Evolutionary conservation across 2,113 vertebrate species (phyloP), one percentile per base, ranked within the genome.

Genomic region (Odontophorus gujanensis): DNA sequence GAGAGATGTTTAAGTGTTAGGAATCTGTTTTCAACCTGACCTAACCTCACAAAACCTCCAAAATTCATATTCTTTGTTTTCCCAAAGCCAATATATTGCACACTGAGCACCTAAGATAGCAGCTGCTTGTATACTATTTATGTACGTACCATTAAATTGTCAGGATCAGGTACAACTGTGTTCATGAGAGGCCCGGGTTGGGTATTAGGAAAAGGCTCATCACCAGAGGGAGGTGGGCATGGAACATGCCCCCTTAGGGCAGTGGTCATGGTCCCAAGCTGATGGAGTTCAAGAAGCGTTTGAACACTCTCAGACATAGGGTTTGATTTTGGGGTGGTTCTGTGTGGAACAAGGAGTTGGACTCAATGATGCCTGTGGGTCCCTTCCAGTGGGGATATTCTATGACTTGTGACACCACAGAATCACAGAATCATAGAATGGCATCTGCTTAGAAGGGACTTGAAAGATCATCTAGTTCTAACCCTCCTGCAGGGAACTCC

Each of bases 131-230:
- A 68, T 13, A 36, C 19, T 63, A 84, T 32, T 16, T 11, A 24
- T 19, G 48, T 0, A 0, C 17, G 53, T 78, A 43, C 42, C 32
- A 59, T 65, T 59, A 62, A 68, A 9, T 28, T 7, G 1, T 42
- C 16, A 47, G 14, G 32, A 72, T 16, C 36, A 66, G 9, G 18
- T 77, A 69, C 42, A 87, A 53, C 65, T 0, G 2, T 0, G 1
- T 34, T 25, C 20, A 24, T 12, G 55, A 18, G 9, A 57, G 18
- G 55, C 11, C 28, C 32, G 13, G 32, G 55, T 20, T n/a, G 32
- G 55, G 17, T 32, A 32, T 20, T 21, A 58, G 32, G 32, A 58
- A 20, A 58, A 58, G 55, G 32, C 6, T n/a, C 32, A n/a, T 32
- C 17, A 18, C 55, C 11, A 58, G 18, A 20, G 55, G 55, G 11